Conservation (phyloP, 1,140 invertebrate genomes). For the Physella acuta region DNA sequence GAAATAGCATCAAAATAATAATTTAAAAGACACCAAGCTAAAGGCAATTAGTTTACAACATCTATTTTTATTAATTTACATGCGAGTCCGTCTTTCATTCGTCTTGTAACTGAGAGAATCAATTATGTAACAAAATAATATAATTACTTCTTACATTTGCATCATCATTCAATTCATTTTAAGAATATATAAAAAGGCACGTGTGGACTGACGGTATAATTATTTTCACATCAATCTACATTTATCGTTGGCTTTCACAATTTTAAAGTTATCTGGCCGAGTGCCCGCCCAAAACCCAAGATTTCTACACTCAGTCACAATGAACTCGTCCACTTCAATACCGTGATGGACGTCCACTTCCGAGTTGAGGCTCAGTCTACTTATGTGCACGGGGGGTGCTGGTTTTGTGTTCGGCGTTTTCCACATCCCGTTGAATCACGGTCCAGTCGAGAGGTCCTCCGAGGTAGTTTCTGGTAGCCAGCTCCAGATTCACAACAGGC, state of each 20-base stretch:
- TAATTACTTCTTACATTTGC: too few species aligned
- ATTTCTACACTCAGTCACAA: slow-evolving; percentile 46
- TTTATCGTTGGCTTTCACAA: slow-evolving; percentile 34
- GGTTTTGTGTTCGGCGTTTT: slow-evolving; percentile 38
- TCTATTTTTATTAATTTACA: too few species aligned
- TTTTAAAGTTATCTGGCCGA: slow-evolving; percentile 40
- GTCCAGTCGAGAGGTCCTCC: slow-evolving; percentile 47
- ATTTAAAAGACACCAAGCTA: too few species aligned
- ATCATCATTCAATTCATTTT: too few species aligned
- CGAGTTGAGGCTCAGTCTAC: slow-evolving; percentile 36
- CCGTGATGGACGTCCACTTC: slow-evolving; percentile 47
- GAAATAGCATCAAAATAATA: too few species aligned
- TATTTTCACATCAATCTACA: slow-evolving; percentile 43
- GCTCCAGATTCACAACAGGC: slow-evolving; percentile 50
- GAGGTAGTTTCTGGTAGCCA: slow-evolving; percentile 55
- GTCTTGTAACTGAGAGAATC: too few species aligned
- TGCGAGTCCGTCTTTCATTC: too few species aligned
- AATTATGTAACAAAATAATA: too few species aligned
- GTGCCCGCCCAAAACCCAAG: slow-evolving; percentile 49
- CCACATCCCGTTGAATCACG: slow-evolving; percentile 37
- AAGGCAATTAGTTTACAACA: too few species aligned
- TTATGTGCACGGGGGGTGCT: slow-evolving; percentile 38
- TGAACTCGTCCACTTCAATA: slow-evolving; percentile 51
- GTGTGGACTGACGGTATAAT: background rate
- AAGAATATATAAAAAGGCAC: background rate